phyloP scores from a whole-genome alignment of 2,888 invertebrate genomes.

The Notodonta dromedarius region DNA sequence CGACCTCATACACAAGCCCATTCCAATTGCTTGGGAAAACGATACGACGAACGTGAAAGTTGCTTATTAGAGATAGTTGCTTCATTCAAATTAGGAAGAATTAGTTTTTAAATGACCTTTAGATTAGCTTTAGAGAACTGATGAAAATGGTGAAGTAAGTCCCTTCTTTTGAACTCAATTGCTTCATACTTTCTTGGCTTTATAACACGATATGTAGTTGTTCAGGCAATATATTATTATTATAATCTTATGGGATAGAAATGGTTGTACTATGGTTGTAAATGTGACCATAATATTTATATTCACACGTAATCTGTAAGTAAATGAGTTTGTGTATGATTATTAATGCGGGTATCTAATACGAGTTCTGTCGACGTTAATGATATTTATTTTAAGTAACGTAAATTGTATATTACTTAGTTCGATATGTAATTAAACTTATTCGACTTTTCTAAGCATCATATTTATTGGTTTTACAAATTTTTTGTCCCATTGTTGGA shows the following conservation, averaged over 20 bases:
- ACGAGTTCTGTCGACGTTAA: too few relatives aligned
- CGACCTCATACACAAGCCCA: constrained; percentile 54
- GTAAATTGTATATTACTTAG: too few relatives aligned
- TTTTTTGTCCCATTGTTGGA: too few relatives aligned
- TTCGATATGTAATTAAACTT: too few relatives aligned
- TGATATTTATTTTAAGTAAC: too few relatives aligned
- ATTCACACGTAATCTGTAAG: constrained; percentile 20
- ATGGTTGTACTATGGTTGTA: not conserved
- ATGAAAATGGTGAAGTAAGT: too few relatives aligned
- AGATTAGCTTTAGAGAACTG: not conserved
- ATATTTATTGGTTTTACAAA: too few relatives aligned
- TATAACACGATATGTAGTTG: not conserved
- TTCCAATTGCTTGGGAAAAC: constrained; percentile 58
- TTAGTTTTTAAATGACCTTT: constrained; percentile 13
- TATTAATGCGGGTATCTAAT: constrained; percentile 4
- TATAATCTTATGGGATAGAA: not conserved
- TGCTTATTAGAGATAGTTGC: constrained; percentile 35
- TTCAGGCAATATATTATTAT: too few relatives aligned
- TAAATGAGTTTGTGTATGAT: constrained; percentile 8
- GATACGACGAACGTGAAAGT: constrained; percentile 47
- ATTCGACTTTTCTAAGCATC: too few relatives aligned
- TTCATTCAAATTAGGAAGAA: constrained; percentile 28
- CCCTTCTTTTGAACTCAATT: too few relatives aligned
- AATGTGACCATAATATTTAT: constrained; percentile 19
- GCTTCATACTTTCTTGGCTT: too few relatives aligned